Evolutionary conservation across 2,113 vertebrate species (phyloP).

Genomic region (Neoarius graeffei): DNA sequence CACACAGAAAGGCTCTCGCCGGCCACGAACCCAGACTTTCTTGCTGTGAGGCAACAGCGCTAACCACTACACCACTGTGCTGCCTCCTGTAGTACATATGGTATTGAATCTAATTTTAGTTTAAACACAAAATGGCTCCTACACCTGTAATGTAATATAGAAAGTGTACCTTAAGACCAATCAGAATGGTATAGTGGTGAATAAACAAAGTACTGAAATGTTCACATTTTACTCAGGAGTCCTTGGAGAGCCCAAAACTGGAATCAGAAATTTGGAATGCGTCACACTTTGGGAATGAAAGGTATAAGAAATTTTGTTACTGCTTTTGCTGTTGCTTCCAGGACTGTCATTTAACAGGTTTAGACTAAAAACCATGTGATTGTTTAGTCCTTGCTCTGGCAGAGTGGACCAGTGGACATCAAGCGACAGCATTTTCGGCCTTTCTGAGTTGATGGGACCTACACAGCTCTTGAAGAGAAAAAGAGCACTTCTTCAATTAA

Average conservation of each 20-base stretch:
- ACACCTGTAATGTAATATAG: too few species aligned
- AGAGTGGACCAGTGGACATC: constrained; percentile 61
- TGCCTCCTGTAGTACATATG: too few species aligned
- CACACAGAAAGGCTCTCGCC: too few species aligned
- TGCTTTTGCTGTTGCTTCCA: background rate
- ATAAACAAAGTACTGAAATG: background rate
- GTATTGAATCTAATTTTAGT: too few species aligned
- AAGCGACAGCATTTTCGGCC: constrained; percentile 68
- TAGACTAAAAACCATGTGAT: background rate
- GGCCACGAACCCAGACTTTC: too few species aligned
- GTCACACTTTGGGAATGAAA: constrained; percentile 56
- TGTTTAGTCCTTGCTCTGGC: constrained; percentile 14
- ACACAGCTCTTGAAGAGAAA: constrained; percentile 67
- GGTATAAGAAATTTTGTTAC: constrained; percentile 23
- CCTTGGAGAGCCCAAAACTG: constrained; percentile 67
- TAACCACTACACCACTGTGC: too few species aligned
- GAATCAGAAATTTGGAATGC: constrained; percentile 68
- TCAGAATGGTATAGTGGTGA: background rate
- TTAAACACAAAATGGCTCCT: too few species aligned
- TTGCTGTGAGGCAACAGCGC: too few species aligned
- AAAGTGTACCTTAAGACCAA: too few species aligned
- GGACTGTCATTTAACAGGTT: background rate
- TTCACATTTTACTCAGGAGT: constrained; percentile 47
- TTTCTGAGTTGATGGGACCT: constrained; percentile 52
- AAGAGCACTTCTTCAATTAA: constrained; percentile 65